phyloP scores from a whole-genome alignment of 2,113 vertebrate genomes.

The Nansenia antarctica region DNA sequence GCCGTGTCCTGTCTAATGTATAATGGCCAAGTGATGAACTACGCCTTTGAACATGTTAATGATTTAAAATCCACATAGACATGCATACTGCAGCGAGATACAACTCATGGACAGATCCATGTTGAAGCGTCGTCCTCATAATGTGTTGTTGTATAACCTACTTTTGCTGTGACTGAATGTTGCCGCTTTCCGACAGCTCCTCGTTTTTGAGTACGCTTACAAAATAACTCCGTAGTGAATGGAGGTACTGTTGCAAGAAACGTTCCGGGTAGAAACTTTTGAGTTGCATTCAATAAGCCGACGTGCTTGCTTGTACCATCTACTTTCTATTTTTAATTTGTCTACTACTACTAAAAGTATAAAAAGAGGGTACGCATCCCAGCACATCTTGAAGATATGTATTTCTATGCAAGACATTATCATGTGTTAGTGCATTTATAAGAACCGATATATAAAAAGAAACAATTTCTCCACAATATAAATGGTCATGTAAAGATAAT shows the following conservation, averaged over 20 bases:
- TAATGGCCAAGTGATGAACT: background rate
- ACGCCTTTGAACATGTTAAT: background rate
- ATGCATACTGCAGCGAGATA: background rate
- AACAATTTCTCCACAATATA: background rate
- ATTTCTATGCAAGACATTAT: no score
- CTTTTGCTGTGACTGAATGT: background rate
- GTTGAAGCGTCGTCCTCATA: background rate
- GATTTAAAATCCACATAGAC: background rate
- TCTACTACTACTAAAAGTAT: background rate
- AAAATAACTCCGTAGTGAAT: slow-evolving; percentile 55
- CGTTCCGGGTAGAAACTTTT: slow-evolving; percentile 30
- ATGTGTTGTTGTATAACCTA: no score
- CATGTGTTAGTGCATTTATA: background rate
- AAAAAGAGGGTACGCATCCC: no score
- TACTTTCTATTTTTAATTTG: background rate
- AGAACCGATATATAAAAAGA: background rate
- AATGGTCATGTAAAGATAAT: no score
- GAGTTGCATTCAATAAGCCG: slow-evolving; percentile 8
- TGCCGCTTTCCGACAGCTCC: no score
- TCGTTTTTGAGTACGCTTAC: slow-evolving; percentile 36
- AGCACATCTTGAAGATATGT: no score
- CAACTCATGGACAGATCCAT: background rate
- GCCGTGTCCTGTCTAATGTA: no score
- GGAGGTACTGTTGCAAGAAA: background rate
- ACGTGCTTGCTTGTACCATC: background rate